These are phyloP conservation scores for Periophthalmodon schlosseri DNA, from an alignment of 2,113 vertebrate species.

Conservation along the genomic window DNA sequence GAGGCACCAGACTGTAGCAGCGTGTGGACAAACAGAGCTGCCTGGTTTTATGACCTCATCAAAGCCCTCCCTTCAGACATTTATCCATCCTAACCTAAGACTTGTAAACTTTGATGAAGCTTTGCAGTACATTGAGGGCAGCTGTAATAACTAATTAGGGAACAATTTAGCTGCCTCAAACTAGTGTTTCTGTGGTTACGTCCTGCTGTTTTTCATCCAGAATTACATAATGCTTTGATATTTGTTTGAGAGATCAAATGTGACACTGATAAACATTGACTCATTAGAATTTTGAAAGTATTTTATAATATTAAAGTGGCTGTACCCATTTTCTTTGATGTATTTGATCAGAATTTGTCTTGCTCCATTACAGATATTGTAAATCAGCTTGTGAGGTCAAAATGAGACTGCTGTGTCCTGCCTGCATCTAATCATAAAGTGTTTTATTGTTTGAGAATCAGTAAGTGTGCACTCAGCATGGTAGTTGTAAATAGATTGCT, in stretches of 20 bases:
- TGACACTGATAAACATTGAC: not conserved
- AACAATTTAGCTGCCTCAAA: conserved; percentile 20
- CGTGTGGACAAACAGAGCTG: conserved; percentile 4
- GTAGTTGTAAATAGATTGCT: no score
- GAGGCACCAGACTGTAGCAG: not conserved
- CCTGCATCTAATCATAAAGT: no score
- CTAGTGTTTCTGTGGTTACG: conserved; percentile 14
- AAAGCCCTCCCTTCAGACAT: not conserved
- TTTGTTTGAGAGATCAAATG: conserved; percentile 20
- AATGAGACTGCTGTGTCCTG: not conserved
- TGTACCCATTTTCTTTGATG: no score
- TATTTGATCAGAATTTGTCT: no score
- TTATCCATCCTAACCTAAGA: not conserved
- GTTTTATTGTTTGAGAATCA: no score
- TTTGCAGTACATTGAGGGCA: conserved; percentile 15
- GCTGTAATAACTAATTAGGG: conserved; percentile 4
- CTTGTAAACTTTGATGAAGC: conserved; percentile 1
- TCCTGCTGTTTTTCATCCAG: conserved; percentile 22
- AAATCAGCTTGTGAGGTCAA: not conserved
- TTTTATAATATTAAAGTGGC: not conserved
- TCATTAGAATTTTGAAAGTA: not conserved
- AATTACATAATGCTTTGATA: conserved; percentile 20
- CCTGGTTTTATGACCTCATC: not conserved
- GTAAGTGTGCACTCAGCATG: no score
- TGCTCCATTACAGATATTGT: no score